Base-by-base conservation (phyloP, 2,888 invertebrate genomes). In the Agrochola litura region DNA sequence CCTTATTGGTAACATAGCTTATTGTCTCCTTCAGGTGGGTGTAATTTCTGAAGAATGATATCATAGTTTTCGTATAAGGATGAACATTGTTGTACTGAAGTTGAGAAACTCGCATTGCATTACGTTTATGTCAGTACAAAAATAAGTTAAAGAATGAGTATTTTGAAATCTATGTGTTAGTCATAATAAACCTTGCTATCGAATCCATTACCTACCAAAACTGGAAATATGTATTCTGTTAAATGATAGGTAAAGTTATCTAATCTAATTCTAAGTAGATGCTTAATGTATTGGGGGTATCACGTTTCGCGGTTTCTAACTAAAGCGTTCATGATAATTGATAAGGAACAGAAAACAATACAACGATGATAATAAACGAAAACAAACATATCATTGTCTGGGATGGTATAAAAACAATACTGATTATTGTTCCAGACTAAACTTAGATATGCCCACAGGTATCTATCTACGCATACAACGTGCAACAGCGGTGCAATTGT, bases 401-500 rank as follows among this genome's bases (percentile, higher is more conserved):
- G 76, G 78, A 71, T 76, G 52, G 76, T 79, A 83, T 86, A 89
- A 88, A 89, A 92, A 94, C 91, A 94, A 93, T 92, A 86, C 89
- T 87, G 86, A 89, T 89, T 41, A 88, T 90, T 89, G 88, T 83
- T 85, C 77, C 77, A 88, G 88, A 90, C 88, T 89, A 89, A 87
- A 86, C 81, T 88, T 85, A 81, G 89, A 86, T 84, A 68, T 78
- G 82, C 63, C 70, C 66, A 71, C 75, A 81, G 79, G 81, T 83
- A 78, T 60, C 30, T 66, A 67, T 30, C 37, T 73, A 67, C 83
- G 89, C 81, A 87, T 86, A 83, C 86, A 87, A 89, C 90, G 88
- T 93, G 92, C 92, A 93, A 92, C 91, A 93, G 91, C 91, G 89
- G 90, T 92, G 92, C 94, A 94, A 94, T 95, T 94, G 94, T 91